Conservation (phyloP, 30 jellyfish, hydroid and myxozoan genomes). For the Mastigias papua region DNA sequence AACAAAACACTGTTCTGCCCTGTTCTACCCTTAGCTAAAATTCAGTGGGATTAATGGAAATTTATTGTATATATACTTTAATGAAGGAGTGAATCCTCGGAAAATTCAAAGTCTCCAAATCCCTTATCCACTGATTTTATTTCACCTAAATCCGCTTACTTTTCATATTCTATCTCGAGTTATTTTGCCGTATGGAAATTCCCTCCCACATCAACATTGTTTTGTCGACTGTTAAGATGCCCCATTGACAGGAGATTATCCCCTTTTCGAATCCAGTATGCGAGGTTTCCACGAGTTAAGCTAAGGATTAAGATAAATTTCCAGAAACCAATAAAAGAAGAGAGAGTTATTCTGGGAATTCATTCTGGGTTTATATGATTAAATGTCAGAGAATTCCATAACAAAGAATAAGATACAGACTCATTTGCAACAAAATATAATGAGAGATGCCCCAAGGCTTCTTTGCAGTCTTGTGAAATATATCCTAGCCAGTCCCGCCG, state of each 20-base stretch:
- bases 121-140: no score
- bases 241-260: neutral
- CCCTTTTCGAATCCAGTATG: neutral
- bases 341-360: neutral
- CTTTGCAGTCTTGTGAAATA: no score
- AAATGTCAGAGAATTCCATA: neutral
- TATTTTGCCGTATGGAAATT: neutral
- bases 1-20: neutral
- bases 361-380: neutral
- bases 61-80: no score
- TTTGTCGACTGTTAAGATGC: neutral
- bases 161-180: neutral
- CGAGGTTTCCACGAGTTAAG: neutral
- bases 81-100: no score
- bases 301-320: neutral
- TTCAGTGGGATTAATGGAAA: neutral
- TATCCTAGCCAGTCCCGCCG: no score
- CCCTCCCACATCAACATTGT: neutral
- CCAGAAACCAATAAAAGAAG: neutral
- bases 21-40: neutral
- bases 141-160: neutral
- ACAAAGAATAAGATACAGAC: neutral
- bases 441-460: no score
- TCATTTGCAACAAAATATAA: neutral
- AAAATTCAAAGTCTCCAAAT: neutral